A percentile compares a stretch with the other conserved stretches of the same genome.
Evolutionary conservation across 2,888 invertebrate genomes (phyloP).

Genomic region (Latheticus oryzae): DNA sequence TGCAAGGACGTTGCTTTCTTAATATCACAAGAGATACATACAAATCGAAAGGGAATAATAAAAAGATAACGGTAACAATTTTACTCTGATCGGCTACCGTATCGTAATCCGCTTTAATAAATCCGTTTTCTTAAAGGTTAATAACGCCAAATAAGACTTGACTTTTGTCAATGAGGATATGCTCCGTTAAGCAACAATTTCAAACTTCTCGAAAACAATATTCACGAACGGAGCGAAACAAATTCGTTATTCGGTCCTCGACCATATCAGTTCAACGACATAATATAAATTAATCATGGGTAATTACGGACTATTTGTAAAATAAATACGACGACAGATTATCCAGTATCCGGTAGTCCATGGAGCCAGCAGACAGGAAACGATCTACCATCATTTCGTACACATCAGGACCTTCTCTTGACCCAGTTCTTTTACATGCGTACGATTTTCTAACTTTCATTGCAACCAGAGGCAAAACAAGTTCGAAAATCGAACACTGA

Average conservation of each 20-base stretch:
- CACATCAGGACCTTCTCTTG: conserved; percentile 15
- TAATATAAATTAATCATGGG: conserved; percentile 4
- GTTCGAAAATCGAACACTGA: conserved; percentile 25
- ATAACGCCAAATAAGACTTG: conserved; percentile 1
- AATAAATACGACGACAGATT: conserved; percentile 13
- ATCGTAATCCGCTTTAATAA: conserved; percentile 1
- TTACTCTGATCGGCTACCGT: conserved; percentile 8
- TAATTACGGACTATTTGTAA: conserved; percentile 25
- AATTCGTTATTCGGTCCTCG: background rate
- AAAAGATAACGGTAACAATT: conserved; percentile 32
- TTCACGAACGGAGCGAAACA: no score
- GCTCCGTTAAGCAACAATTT: conserved; percentile 4
- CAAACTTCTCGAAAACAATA: conserved; percentile 5
- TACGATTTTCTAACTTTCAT: conserved; percentile 31
- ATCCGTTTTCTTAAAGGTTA: conserved; percentile 7
- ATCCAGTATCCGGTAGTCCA: conserved; percentile 28
- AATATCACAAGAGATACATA: conserved; percentile 21
- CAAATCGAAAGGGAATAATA: conserved; percentile 34
- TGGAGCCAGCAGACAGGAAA: conserved; percentile 7
- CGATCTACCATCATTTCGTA: conserved; percentile 2
- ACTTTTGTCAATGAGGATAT: conserved; percentile 10
- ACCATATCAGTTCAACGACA: conserved; percentile 28
- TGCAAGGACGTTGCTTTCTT: conserved; percentile 49
- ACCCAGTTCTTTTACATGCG: conserved; percentile 20
- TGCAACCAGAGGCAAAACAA: conserved; percentile 24